Percentiles rank a stretch among this genome's conserved stretches.
Conservation (phyloP, 2,888 invertebrate genomes). For the Scaptomyza parva region DNA sequence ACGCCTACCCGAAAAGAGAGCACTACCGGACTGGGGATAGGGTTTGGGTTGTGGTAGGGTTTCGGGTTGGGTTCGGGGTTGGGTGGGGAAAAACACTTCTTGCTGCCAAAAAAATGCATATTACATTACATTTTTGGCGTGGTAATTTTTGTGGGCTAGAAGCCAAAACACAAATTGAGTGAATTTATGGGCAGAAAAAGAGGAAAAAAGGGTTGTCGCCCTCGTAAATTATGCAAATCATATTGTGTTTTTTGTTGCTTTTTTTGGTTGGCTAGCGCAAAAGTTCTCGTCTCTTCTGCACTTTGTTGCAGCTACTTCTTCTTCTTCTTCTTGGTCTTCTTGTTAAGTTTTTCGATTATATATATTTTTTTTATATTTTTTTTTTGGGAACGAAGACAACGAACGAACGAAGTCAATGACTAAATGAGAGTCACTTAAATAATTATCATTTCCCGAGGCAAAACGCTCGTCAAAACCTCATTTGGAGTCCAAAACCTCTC, state of each 20-base stretch:
- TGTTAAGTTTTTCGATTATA: slow-evolving; percentile 21
- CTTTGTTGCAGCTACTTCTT: slow-evolving; percentile 40
- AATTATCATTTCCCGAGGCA: slow-evolving; percentile 75
- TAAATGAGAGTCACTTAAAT: slow-evolving; percentile 75
- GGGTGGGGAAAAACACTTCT: not conserved
- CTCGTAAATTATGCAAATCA: slow-evolving; percentile 74
- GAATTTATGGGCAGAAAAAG: slow-evolving; percentile 56
- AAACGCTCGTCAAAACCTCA: slow-evolving; percentile 77
- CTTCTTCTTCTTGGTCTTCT: slow-evolving; percentile 1
- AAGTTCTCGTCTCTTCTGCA: slow-evolving; percentile 6
- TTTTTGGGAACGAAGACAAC: too few species aligned
- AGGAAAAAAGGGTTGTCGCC: slow-evolving; percentile 63
- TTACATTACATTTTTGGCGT: slow-evolving; percentile 21
- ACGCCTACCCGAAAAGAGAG: slow-evolving; percentile 29
- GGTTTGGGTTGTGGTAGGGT: not conserved
- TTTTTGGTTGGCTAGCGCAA: slow-evolving; percentile 5
- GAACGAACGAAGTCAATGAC: too few species aligned
- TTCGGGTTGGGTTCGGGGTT: not conserved
- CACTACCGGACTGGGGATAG: not conserved
- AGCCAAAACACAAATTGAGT: slow-evolving; percentile 43
- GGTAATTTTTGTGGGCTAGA: slow-evolving; percentile 34
- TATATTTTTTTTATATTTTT: too few species aligned
- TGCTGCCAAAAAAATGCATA: slow-evolving; percentile 41
- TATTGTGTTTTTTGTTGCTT: slow-evolving; percentile 1
- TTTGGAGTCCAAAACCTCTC: too few species aligned